phyloP scores from a whole-genome alignment of 2,888 invertebrate species.

The Diachrysia chrysitis region DNA sequence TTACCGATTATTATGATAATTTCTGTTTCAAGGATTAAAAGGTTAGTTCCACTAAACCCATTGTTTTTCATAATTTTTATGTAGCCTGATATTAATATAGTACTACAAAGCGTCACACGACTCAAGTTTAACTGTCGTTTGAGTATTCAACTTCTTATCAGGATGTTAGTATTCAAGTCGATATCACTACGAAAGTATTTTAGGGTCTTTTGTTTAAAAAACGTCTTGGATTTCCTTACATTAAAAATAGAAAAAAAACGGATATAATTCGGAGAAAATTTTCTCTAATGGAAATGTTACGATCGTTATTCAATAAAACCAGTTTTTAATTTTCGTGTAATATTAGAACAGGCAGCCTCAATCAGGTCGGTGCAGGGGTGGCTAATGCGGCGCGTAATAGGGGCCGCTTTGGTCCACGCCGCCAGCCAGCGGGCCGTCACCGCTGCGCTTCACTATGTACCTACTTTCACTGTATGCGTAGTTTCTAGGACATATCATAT shows the following conservation, averaged over 20 bases:
- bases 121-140: no score
- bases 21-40: not conserved
- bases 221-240: no score
- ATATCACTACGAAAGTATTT: no score
- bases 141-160: not conserved
- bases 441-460: not conserved
- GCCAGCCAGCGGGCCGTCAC: constrained; percentile 12
- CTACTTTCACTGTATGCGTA: not conserved
- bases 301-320: not conserved
- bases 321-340: not conserved
- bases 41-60: no score
- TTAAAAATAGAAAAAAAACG: no score
- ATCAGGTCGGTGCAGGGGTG: not conserved
- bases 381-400: constrained; percentile 59
- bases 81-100: not conserved
- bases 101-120: not conserved
- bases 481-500: not conserved
- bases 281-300: no score
- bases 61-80: no score
- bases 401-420: constrained; percentile 38
- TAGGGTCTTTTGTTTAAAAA: no score
- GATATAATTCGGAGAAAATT: no score
- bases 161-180: not conserved
- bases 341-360: not conserved
- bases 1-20: not conserved